phyloP scores from a whole-genome alignment of 1,140 invertebrate genomes.

The Drosophila teissieri region DNA sequence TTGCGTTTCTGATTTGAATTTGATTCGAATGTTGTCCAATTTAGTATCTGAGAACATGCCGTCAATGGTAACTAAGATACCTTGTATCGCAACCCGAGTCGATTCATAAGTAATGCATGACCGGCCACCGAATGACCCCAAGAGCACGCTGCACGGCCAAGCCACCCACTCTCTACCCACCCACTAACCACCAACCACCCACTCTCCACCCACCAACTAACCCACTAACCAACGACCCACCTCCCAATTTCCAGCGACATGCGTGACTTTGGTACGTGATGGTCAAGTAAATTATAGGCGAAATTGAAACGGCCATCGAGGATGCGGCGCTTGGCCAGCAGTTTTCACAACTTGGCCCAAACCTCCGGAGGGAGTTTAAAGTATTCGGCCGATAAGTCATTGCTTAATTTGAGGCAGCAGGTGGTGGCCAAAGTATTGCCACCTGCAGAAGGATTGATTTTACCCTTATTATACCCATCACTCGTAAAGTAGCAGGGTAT shows the following conservation, averaged over 20 bases:
- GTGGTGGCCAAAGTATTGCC: neutral
- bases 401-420: conserved; percentile 54
- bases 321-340: neutral
- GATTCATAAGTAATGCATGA: conserved; percentile 79
- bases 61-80: conserved; percentile 45
- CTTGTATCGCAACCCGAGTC: conserved; percentile 31
- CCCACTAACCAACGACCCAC: neutral
- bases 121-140: conserved; percentile 44
- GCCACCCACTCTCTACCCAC: neutral
- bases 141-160: conserved; percentile 51
- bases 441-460: neutral
- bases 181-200: neutral
- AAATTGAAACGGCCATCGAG: conserved; percentile 53
- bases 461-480: neutral
- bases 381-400: conserved; percentile 31
- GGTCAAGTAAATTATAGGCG: conserved; percentile 76
- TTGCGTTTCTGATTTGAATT: conserved; percentile 37
- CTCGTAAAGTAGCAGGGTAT: no score
- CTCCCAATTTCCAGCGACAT: conserved; percentile 24
- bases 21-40: conserved; percentile 46
- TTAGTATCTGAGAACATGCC: conserved; percentile 47
- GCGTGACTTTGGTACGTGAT: conserved; percentile 72
- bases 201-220: neutral
- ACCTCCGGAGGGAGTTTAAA: conserved; percentile 10
- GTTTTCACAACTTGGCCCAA: conserved; percentile 8